These are phyloP conservation scores for Coleophora flavipennella DNA, from an alignment of 2,888 invertebrate species.

Conservation along the genomic window DNA sequence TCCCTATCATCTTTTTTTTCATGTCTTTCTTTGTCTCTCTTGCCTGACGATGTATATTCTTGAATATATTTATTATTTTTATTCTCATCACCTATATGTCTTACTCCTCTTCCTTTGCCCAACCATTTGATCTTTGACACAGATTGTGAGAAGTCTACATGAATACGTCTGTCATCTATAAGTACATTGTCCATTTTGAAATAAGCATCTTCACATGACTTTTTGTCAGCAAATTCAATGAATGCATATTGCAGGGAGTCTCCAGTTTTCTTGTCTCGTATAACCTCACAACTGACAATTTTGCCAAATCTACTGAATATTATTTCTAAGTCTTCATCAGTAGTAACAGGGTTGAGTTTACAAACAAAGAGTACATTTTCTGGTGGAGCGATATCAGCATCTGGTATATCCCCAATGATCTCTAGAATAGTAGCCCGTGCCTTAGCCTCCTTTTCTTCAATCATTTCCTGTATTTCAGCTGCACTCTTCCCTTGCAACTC, in stretches of 20 bases:
- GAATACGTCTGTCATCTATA: conserved; percentile 98
- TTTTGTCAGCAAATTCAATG: conserved; percentile 94
- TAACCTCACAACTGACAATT: conserved; percentile 95
- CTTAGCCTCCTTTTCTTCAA: conserved; percentile 93
- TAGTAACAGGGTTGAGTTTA: conserved; percentile 98
- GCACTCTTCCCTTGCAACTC: conserved; percentile 89
- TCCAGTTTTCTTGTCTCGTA: conserved; percentile 91
- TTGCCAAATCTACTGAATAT: conserved; percentile 97
- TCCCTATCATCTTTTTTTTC: conserved; percentile 14
- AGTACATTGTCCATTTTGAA: conserved; percentile 99
- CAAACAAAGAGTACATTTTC: conserved; percentile 99
- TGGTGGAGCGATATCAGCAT: conserved; percentile 97
- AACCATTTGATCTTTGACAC: conserved; percentile 95
- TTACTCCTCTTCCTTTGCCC: conserved; percentile 88
- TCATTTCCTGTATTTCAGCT: conserved; percentile 88
- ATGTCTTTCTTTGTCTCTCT: conserved; percentile 15
- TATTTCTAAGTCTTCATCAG: conserved; percentile 96
- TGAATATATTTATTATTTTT: conserved; percentile 18
- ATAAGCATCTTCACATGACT: conserved; percentile 97
- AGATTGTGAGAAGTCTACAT: conserved; percentile 99
- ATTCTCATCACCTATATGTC: conserved; percentile 59
- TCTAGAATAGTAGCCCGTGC: conserved; percentile 97
- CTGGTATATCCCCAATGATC: conserved; percentile 98
- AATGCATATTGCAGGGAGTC: conserved; percentile 99
- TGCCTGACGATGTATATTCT: conserved; percentile 12